A percentile compares a stretch with the other conserved stretches of the same genome.
These are phyloP conservation scores for Ceratina calcarata DNA, from an alignment of 1,140 invertebrate genomes.

Conservation along the genomic window DNA sequence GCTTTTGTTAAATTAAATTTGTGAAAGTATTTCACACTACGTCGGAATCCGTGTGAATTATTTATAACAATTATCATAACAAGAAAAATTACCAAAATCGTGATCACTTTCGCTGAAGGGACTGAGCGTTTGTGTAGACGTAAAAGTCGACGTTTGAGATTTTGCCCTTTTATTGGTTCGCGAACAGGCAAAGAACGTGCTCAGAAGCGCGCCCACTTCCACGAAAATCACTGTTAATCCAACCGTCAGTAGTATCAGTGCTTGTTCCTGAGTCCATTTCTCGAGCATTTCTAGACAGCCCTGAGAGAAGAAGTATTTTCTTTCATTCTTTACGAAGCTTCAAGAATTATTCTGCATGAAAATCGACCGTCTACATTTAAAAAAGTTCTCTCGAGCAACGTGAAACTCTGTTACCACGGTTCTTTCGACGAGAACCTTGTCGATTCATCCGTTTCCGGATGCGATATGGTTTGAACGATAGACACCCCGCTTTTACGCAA, in stretches of 20 bases:
- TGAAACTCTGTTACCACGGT: not conserved
- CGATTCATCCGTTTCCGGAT: slow-evolving; percentile 1
- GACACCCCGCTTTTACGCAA: slow-evolving; percentile 27
- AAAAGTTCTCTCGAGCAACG: slow-evolving; percentile 10
- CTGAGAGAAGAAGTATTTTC: slow-evolving; percentile 69
- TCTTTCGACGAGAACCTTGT: not conserved
- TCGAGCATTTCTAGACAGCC: slow-evolving; percentile 87
- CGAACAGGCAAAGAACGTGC: slow-evolving; percentile 86
- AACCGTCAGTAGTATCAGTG: slow-evolving; percentile 85
- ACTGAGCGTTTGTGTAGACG: slow-evolving; percentile 75
- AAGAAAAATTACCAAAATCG: slow-evolving; percentile 68
- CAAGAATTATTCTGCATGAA: not conserved
- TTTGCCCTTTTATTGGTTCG: slow-evolving; percentile 75
- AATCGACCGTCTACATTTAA: not conserved
- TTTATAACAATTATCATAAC: no score
- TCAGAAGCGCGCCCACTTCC: slow-evolving; percentile 86
- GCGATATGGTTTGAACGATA: slow-evolving; percentile 35
- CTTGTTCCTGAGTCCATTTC: slow-evolving; percentile 89
- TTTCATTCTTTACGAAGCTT: not conserved
- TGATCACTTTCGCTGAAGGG: slow-evolving; percentile 75
- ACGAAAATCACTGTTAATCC: slow-evolving; percentile 85
- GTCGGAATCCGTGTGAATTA: no score
- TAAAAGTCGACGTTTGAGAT: slow-evolving; percentile 72
- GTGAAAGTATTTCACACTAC: no score
- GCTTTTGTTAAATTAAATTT: no score